Percentiles rank a stretch among this genome's conserved stretches.
These are phyloP conservation scores for Calycopis cecrops DNA, from an alignment of 1,140 invertebrate species.

Conservation along the genomic window DNA sequence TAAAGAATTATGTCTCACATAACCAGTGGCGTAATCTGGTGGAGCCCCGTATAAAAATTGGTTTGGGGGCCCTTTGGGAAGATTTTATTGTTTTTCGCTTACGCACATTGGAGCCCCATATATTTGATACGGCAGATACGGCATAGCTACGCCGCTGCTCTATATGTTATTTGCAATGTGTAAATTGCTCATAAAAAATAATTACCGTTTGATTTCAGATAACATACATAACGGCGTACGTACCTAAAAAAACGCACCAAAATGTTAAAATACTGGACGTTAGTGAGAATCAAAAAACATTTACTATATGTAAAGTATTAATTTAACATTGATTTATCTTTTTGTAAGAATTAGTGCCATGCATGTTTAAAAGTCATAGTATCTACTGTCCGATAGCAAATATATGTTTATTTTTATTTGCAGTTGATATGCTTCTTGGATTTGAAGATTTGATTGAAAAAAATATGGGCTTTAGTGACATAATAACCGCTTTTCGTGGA, in stretches of 20 bases:
- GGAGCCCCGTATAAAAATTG: too few species aligned
- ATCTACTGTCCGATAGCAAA: too few species aligned
- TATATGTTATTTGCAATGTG: too few species aligned
- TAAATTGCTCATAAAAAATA: too few species aligned
- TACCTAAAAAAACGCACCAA: background rate
- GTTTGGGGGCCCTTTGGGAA: too few species aligned
- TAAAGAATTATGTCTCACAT: too few species aligned
- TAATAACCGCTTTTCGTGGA: background rate
- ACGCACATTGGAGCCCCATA: too few species aligned
- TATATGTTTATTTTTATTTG: background rate
- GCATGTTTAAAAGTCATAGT: background rate
- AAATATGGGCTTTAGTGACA: background rate
- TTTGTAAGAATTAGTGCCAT: background rate
- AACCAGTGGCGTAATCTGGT: too few species aligned
- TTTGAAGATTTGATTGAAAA: slow-evolving; percentile 1
- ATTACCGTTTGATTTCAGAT: background rate
- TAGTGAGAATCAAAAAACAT: background rate
- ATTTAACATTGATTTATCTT: background rate
- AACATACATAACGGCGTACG: background rate
- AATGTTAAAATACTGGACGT: slow-evolving; percentile 1
- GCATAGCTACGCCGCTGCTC: too few species aligned
- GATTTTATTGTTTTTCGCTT: too few species aligned
- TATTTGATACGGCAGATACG: too few species aligned
- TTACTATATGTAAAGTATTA: background rate
- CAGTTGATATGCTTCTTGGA: background rate